phyloP scores from a whole-genome alignment of 2,888 invertebrate genomes.

The Synergus gifuensis region DNA sequence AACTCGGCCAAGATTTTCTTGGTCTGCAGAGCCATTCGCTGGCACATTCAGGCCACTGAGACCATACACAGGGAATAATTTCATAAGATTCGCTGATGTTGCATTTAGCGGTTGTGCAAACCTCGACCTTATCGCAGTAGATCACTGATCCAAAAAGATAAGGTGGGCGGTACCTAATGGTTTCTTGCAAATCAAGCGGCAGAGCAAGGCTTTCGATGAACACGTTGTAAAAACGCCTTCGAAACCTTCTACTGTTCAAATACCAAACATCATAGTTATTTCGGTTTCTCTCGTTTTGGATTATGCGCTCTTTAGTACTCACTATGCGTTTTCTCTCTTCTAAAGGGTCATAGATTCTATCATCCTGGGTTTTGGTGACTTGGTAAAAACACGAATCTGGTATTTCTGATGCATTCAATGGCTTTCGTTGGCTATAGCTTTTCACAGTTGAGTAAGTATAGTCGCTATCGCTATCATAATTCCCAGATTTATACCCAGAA shows the following conservation, averaged over 20 bases:
- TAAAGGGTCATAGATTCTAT: slow-evolving; percentile 64
- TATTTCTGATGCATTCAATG: slow-evolving; percentile 56
- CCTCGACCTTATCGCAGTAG: slow-evolving; percentile 80
- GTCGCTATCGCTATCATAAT: slow-evolving; percentile 79
- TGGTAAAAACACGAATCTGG: slow-evolving; percentile 70
- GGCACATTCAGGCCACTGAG: slow-evolving; percentile 87
- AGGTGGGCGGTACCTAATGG: slow-evolving; percentile 70
- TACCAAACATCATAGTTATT: slow-evolving; percentile 68
- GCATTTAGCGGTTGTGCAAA: slow-evolving; percentile 61
- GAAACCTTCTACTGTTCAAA: slow-evolving; percentile 84
- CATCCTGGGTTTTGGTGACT: slow-evolving; percentile 64
- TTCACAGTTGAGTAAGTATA: slow-evolving; percentile 67
- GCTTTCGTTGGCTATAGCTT: slow-evolving; percentile 44
- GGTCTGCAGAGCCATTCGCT: slow-evolving; percentile 84
- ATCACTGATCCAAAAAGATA: slow-evolving; percentile 82
- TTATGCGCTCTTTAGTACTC: slow-evolving; percentile 65
- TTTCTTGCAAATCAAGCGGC: slow-evolving; percentile 80
- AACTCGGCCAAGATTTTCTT: slow-evolving; percentile 84
- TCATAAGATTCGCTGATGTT: slow-evolving; percentile 79
- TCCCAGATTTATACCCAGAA: slow-evolving; percentile 79
- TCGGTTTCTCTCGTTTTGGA: slow-evolving; percentile 62
- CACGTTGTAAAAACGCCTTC: slow-evolving; percentile 84
- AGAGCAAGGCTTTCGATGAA: slow-evolving; percentile 82
- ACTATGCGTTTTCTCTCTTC: slow-evolving; percentile 59
- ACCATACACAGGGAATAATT: slow-evolving; percentile 85